Percentiles rank a stretch among this genome's conserved stretches.
phyloP scores from a whole-genome alignment of 2,113 vertebrate species.

The Cinclus mexicanus region DNA sequence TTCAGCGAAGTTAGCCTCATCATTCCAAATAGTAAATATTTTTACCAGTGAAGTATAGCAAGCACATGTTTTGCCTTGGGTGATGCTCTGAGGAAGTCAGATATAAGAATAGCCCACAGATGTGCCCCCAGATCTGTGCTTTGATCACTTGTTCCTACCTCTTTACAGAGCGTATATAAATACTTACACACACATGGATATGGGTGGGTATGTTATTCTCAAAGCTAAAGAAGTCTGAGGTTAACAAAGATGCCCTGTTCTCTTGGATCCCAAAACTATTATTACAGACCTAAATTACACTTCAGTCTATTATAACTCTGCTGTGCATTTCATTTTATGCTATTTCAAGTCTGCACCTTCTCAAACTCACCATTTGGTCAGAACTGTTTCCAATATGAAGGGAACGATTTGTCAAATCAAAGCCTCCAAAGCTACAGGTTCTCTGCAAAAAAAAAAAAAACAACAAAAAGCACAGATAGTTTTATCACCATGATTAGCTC shows the following conservation, averaged over 20 bases:
- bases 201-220: slow-evolving; percentile 30
- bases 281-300: slow-evolving; percentile 31
- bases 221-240: slow-evolving; percentile 34
- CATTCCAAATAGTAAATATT: not conserved
- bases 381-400: slow-evolving; percentile 87
- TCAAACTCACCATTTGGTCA: slow-evolving; percentile 84
- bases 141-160: not conserved
- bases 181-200: not conserved
- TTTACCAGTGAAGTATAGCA: not conserved
- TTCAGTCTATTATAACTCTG: not conserved
- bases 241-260: not conserved
- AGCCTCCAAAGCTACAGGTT: slow-evolving; percentile 97
- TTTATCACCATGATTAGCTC: not conserved
- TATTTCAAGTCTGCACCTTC: slow-evolving; percentile 9
- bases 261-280: slow-evolving; percentile 21
- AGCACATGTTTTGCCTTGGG: not conserved
- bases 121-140: not conserved
- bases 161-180: not conserved
- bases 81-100: not conserved
- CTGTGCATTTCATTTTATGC: not conserved
- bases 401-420: slow-evolving; percentile 93
- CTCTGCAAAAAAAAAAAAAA: slow-evolving; percentile 79
- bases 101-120: not conserved
- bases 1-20: not conserved
- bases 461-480: not conserved